These are phyloP conservation scores for Phalacrocorax brasilianus DNA, from an alignment of 2,113 vertebrate genomes.

Conservation along the genomic window DNA sequence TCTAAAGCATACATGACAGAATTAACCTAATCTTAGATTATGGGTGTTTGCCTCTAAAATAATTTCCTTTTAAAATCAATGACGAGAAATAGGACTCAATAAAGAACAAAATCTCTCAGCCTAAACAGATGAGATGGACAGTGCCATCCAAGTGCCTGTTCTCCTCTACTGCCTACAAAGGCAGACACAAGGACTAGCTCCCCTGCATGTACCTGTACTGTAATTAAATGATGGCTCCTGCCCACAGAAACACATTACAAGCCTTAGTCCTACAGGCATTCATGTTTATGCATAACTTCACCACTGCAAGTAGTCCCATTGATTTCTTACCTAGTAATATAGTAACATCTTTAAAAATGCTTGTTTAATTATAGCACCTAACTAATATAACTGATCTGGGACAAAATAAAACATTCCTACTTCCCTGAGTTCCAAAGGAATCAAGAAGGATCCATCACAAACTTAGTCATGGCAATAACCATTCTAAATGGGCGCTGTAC, in stretches of 20 bases:
- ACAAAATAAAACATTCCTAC: neutral
- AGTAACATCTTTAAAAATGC: neutral
- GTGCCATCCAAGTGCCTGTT: neutral
- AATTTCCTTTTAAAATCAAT: neutral
- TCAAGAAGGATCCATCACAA: neutral
- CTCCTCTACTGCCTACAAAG: neutral
- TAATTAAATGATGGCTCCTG: neutral
- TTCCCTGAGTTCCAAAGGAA: neutral
- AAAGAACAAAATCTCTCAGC: neutral
- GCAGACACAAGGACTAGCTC: neutral
- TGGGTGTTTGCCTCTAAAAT: neutral
- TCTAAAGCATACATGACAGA: neutral
- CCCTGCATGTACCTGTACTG: too few relatives aligned
- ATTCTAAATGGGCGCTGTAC: neutral
- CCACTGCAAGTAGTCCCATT: neutral
- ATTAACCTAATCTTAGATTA: neutral
- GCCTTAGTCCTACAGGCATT: neutral
- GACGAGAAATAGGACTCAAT: neutral
- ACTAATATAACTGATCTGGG: neutral
- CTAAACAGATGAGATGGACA: neutral
- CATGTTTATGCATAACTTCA: neutral
- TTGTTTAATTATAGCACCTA: neutral
- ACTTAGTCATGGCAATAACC: neutral
- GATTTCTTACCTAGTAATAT: neutral
- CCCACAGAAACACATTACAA: neutral